Percentiles rank a stretch among this genome's conserved stretches.
phyloP scores from a whole-genome alignment of 2,113 vertebrate genomes.

The Lutjanus erythropterus region DNA sequence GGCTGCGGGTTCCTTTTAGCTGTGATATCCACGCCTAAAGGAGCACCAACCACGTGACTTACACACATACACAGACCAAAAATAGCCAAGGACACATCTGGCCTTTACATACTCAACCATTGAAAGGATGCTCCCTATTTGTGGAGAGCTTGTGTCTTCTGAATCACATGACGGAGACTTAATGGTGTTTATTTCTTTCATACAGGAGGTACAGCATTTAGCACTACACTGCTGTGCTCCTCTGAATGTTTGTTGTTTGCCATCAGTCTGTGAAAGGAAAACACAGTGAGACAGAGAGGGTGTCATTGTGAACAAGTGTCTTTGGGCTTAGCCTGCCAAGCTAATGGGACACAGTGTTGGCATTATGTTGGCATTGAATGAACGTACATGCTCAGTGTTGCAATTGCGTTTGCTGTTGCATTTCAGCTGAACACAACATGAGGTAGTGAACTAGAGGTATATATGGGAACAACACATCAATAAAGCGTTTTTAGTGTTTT shows the following conservation, averaged over 20 bases:
- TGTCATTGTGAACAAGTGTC: neutral
- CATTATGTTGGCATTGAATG: neutral
- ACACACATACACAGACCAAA: slow-evolving; percentile 24
- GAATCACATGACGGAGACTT: neutral
- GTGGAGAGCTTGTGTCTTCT: slow-evolving; percentile 14
- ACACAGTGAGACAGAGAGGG: neutral
- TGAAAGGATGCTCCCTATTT: slow-evolving; percentile 7
- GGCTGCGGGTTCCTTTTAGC: slow-evolving; percentile 17
- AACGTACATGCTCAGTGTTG: neutral
- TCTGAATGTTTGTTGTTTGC: neutral
- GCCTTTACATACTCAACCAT: slow-evolving; percentile 30
- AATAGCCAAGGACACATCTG: slow-evolving; percentile 42
- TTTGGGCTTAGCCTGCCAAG: neutral
- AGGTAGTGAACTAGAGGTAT: neutral
- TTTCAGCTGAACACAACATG: neutral
- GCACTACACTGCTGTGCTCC: neutral
- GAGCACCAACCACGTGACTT: slow-evolving; percentile 47
- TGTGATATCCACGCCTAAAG: slow-evolving; percentile 15
- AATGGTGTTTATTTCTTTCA: neutral
- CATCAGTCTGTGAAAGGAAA: neutral
- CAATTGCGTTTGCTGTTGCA: neutral
- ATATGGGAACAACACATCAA: neutral
- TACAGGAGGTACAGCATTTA: neutral
- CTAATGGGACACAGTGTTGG: neutral
- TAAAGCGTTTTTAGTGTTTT: neutral